These are phyloP conservation scores for Agriopis marginaria DNA, from an alignment of 2,888 invertebrate genomes.

Conservation along the genomic window DNA sequence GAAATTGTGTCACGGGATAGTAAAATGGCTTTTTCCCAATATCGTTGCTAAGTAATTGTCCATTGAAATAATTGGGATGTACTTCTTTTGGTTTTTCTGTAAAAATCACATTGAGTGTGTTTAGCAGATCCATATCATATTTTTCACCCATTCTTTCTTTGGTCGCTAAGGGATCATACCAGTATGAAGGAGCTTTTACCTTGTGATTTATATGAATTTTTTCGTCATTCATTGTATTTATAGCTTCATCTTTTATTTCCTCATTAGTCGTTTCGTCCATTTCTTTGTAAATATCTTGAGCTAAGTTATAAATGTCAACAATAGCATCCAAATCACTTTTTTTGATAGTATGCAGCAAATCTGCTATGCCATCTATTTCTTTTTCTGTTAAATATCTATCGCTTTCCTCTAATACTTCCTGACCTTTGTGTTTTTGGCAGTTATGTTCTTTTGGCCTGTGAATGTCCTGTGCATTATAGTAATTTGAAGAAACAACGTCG, in stretches of 20 bases:
- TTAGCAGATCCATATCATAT: conserved; percentile 48
- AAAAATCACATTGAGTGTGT: conserved; percentile 32
- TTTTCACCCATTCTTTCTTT: conserved; percentile 37
- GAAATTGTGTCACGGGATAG: conserved; percentile 64
- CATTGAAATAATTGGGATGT: conserved; percentile 51
- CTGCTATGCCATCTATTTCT: conserved; percentile 71
- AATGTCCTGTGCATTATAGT: neutral
- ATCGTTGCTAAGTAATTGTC: conserved; percentile 51
- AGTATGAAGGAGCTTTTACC: conserved; percentile 54
- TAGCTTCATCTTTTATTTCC: conserved; percentile 46
- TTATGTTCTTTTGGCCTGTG: neutral
- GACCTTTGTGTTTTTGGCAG: neutral
- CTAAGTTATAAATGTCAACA: conserved; percentile 76
- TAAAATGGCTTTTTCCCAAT: conserved; percentile 66
- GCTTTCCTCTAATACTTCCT: conserved; percentile 22
- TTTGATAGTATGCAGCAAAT: conserved; percentile 69
- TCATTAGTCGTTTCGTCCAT: conserved; percentile 59
- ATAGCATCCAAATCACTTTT: conserved; percentile 79
- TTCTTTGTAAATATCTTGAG: conserved; percentile 77
- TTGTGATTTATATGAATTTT: conserved; percentile 28
- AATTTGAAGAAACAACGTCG: neutral
- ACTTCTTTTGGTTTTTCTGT: conserved; percentile 37
- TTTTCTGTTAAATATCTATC: conserved; percentile 71
- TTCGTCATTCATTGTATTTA: conserved; percentile 34
- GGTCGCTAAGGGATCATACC: conserved; percentile 62